A percentile compares a stretch with the other conserved stretches of the same genome.
Evolutionary conservation across 2,113 vertebrate genomes (phyloP).

Genomic region (Pygoscelis adeliae): DNA sequence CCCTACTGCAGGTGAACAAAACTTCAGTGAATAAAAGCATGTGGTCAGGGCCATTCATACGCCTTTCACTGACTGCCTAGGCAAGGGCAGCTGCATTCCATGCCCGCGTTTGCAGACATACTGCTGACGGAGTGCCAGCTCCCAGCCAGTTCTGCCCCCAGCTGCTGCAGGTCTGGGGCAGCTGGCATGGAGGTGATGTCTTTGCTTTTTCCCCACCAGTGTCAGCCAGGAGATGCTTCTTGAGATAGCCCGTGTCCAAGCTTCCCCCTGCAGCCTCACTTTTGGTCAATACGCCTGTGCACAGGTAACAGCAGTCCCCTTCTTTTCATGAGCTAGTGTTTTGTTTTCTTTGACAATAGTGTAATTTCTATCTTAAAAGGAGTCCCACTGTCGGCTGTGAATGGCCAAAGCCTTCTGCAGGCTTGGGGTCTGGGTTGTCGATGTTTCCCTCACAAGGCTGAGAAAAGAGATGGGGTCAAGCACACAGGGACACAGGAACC

Average conservation of each 20-base stretch:
- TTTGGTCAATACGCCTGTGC: constrained; percentile 28
- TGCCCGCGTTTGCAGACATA: fast-evolving
- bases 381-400: background rate
- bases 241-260: background rate
- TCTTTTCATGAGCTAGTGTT: background rate
- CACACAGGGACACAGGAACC: background rate
- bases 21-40: background rate
- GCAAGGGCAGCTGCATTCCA: fast-evolving
- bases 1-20: background rate
- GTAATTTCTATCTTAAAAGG: background rate
- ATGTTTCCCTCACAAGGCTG: background rate
- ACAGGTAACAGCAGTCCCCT: background rate
- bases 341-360: background rate
- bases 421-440: background rate
- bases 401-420: background rate
- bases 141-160: background rate
- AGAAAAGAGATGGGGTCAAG: background rate
- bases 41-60: fast-evolving
- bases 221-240: background rate
- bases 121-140: background rate
- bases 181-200: background rate
- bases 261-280: constrained; percentile 18
- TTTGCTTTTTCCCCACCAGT: background rate
- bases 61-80: background rate
- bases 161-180: background rate